Conservation (phyloP, 2,797 vertebrate species). For the Onychomys leucogaster region DNA sequence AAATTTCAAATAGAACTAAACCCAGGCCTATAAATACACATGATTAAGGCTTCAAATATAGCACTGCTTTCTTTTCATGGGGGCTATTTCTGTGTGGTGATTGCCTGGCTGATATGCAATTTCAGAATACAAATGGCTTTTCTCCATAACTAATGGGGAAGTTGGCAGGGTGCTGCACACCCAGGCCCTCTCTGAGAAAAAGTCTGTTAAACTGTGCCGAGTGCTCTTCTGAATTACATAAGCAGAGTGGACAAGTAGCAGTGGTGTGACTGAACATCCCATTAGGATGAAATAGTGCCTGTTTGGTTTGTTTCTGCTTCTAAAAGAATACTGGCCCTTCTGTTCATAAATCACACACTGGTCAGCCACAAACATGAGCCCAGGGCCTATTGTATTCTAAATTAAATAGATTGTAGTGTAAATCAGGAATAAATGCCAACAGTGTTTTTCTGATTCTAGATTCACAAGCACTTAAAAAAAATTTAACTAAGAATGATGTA, state of each 20-base stretch:
- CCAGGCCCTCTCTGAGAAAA: conserved; percentile 42
- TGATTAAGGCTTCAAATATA: conserved; percentile 81
- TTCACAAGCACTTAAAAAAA: background rate
- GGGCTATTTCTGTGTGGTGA: conserved; percentile 82
- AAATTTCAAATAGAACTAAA: conserved; percentile 78
- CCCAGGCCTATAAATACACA: conserved; percentile 81
- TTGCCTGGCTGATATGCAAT: conserved; percentile 82
- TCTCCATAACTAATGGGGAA: conserved; percentile 76
- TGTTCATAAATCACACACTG: conserved; percentile 37
- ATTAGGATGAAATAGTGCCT: conserved; percentile 22
- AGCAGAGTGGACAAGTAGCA: conserved; percentile 42
- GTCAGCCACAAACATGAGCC: background rate
- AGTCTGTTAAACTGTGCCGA: conserved; percentile 44
- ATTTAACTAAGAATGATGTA: conserved; percentile 6
- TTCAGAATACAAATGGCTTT: conserved; percentile 82
- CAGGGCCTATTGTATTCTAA: background rate
- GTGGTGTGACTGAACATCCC: background rate
- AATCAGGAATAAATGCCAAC: background rate
- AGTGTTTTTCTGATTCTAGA: conserved; percentile 22
- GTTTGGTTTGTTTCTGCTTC: conserved; percentile 19
- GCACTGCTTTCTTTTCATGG: conserved; percentile 80
- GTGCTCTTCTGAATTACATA: conserved; percentile 57
- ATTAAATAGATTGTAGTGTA: background rate
- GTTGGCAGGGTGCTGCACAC: conserved; percentile 74
- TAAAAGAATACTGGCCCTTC: background rate